Percentiles rank a stretch among this genome's conserved stretches.
Evolutionary conservation across 2,797 vertebrate species (phyloP).

Genomic region (Nasua narica): DNA sequence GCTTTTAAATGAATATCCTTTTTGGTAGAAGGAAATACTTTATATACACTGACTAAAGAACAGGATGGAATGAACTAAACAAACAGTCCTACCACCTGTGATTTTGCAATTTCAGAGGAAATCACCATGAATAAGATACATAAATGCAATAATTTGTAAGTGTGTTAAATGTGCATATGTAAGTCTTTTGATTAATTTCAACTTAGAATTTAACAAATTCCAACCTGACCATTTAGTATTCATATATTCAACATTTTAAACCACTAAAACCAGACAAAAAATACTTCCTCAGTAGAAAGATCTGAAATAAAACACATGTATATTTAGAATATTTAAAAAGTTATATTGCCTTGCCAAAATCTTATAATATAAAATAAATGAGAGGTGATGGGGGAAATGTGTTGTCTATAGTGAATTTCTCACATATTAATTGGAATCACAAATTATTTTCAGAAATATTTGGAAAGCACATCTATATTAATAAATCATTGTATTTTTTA

Average conservation of each 20-base stretch:
- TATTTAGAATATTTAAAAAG: neutral
- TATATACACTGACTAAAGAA: neutral
- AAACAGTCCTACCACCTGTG: neutral
- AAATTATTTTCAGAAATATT: neutral
- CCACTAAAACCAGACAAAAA: neutral
- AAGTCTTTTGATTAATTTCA: constrained; percentile 37
- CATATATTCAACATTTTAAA: neutral
- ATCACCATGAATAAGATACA: neutral
- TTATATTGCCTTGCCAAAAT: neutral
- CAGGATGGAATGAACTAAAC: neutral
- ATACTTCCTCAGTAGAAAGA: neutral
- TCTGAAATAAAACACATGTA: neutral
- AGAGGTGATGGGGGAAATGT: neutral
- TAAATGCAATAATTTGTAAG: neutral
- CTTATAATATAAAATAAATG: neutral
- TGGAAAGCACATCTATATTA: neutral
- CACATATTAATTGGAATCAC: neutral
- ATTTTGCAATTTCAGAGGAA: constrained; percentile 24
- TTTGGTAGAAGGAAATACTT: neutral
- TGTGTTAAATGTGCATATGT: neutral
- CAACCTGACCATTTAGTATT: neutral
- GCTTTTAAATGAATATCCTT: neutral
- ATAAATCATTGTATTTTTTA: neutral
- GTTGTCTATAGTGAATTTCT: neutral
- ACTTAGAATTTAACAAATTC: constrained; percentile 31